These are phyloP conservation scores for Maniola hyperantus DNA, from an alignment of 2,888 invertebrate genomes.

Conservation along the genomic window DNA sequence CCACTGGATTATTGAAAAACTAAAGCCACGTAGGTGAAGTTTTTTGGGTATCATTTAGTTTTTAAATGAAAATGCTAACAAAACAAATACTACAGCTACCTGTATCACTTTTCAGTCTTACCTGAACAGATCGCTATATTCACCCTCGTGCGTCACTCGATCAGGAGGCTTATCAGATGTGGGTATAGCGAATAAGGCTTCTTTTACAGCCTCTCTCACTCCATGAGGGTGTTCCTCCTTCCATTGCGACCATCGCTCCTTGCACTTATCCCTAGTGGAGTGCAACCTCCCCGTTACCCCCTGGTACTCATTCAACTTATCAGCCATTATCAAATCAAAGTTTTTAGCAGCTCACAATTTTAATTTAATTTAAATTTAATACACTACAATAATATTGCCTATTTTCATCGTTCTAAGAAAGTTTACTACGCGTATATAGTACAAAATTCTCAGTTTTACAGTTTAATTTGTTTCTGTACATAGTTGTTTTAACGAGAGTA, in stretches of 20 bases:
- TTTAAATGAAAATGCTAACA: no score
- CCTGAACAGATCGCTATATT: conserved; percentile 71
- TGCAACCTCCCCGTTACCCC: conserved; percentile 88
- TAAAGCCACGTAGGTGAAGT: no score
- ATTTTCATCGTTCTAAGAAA: conserved; percentile 1
- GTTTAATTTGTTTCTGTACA: conserved; percentile 21
- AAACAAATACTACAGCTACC: no score
- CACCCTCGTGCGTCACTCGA: conserved; percentile 65
- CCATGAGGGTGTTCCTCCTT: conserved; percentile 83
- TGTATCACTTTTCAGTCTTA: conserved; percentile 40
- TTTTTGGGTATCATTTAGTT: no score
- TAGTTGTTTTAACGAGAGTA: conserved; percentile 31
- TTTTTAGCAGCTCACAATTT: neutral
- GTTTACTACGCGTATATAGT: neutral
- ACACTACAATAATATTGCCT: neutral
- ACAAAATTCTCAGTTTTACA: neutral
- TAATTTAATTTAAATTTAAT: neutral
- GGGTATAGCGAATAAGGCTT: conserved; percentile 69
- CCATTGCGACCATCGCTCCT: conserved; percentile 84
- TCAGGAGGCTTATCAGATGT: conserved; percentile 67
- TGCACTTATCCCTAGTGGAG: conserved; percentile 84
- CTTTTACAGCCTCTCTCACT: conserved; percentile 76
- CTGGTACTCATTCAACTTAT: conserved; percentile 91
- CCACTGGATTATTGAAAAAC: no score
- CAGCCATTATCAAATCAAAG: conserved; percentile 80